These are phyloP conservation scores for Charadrius vociferus DNA, from an alignment of 2,113 vertebrate species.

Conservation along the genomic window DNA sequence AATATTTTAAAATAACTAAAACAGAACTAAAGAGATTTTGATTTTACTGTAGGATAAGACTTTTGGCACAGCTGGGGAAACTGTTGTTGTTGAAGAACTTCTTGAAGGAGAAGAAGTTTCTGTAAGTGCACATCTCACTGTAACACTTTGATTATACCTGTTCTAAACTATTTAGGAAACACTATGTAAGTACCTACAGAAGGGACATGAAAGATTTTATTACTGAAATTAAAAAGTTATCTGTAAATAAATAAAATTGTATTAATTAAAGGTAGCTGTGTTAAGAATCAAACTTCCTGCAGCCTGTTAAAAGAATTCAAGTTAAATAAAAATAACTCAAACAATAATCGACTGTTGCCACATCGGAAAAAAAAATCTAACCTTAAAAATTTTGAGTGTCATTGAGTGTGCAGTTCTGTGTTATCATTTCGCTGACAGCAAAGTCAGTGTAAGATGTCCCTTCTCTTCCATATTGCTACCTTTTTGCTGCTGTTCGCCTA, in stretches of 20 bases:
- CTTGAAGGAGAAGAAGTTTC: conserved; percentile 97
- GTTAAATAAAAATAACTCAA: neutral
- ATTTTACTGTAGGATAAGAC: conserved; percentile 80
- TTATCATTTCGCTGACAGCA: neutral
- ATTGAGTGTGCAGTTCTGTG: neutral
- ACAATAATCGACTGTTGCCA: neutral
- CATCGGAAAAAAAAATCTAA: neutral
- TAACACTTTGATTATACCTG: neutral
- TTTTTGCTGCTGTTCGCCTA: neutral
- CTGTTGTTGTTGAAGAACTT: conserved; percentile 92
- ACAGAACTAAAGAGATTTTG: neutral
- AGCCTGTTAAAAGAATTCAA: neutral
- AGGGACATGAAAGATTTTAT: neutral
- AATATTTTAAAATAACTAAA: neutral
- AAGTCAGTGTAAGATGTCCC: neutral
- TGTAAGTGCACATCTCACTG: conserved; percentile 77
- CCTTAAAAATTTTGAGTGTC: neutral
- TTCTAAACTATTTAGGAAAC: neutral
- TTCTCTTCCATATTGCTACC: neutral
- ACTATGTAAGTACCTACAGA: neutral
- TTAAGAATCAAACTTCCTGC: neutral
- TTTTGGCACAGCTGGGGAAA: conserved; percentile 92
- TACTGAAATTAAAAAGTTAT: neutral
- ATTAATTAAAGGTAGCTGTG: neutral
- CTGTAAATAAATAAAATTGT: neutral